Evolutionary conservation across 2,888 invertebrate genomes (phyloP), one percentile per base, ranked within the genome.

Genomic region (Aelia acuminata): DNA sequence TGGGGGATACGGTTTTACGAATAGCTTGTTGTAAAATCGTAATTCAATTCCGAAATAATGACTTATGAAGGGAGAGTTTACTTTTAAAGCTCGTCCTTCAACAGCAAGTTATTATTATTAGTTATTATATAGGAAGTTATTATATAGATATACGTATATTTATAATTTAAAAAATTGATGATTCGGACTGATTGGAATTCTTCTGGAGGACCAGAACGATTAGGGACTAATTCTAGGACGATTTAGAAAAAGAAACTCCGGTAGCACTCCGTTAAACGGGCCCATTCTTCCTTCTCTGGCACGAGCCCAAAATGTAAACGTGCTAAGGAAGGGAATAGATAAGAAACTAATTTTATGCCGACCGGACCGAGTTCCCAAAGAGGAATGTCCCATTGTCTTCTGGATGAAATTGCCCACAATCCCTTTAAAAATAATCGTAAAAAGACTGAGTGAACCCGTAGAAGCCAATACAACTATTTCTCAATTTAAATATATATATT

Each of bases 241-340:
- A 75, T 75, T 75, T 75, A 43, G 75, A 75, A 75, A 43, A 22
- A 75, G 35, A 75, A 35, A 75, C 75, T 75, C 22, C 39, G 39
- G 75, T 35, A 75, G 39, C 75, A 10, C 39, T 35, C 75, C 75
- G 39, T 75, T 75, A 75, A 75, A 75, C 75, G n/a, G n/a, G 75
- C 39, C 75, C 22, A 39, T 75, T 75, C 75, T 75, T 39, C 39
- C 35, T 75, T 1, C 13, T 20, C 39, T 75, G 75, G 75, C 39
- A 3, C 10, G 39, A 7, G 7, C 39, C 75, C 75, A 75, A 75
- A 7, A 43, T 22, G 18, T 8, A 22, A 8, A 75, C 75, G 75
- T 75, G 75, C 75, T 22, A 3, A 39, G 75, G 75, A 75, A 75
- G 75, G 20, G 75, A 75, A 75, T 75, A 22, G 75, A 75, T 75